Evolutionary conservation across 2,113 vertebrate genomes (phyloP).

Genomic region (Pelecanoides urinatrix): DNA sequence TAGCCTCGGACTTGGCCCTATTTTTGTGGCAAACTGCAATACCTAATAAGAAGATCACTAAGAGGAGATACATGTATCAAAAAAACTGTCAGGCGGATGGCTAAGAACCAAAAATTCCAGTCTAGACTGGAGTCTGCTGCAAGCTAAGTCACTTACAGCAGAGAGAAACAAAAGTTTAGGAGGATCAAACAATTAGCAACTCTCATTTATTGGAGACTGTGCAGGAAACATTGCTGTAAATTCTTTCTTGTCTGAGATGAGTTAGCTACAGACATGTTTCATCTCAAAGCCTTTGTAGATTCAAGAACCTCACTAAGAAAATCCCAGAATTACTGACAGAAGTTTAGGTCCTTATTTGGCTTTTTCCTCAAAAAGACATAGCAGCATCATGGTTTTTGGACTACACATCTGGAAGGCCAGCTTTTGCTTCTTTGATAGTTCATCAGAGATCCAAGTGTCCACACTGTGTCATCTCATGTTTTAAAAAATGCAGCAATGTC

Average conservation of each 20-base stretch:
- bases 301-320: not conserved
- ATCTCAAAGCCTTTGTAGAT: not conserved
- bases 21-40: not conserved
- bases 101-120: not conserved
- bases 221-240: not conserved
- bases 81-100: not conserved
- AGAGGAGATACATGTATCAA: not conserved
- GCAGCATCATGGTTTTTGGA: not conserved
- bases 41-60: not conserved
- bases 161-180: not conserved
- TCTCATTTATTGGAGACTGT: not conserved
- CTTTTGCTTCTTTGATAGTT: not conserved
- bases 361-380: not conserved
- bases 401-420: not conserved
- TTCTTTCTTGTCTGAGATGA: not conserved
- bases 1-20: not conserved
- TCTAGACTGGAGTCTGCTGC: not conserved
- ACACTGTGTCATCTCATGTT: not conserved
- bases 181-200: not conserved
- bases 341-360: not conserved
- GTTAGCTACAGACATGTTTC: not conserved
- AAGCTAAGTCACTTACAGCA: not conserved
- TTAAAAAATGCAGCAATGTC: not conserved
- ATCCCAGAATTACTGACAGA: not conserved
- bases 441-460: not conserved